Percentiles rank a stretch among this genome's conserved stretches.
These are phyloP conservation scores for Neodiprion pinetum DNA, from an alignment of 1,140 invertebrate genomes.

Conservation along the genomic window DNA sequence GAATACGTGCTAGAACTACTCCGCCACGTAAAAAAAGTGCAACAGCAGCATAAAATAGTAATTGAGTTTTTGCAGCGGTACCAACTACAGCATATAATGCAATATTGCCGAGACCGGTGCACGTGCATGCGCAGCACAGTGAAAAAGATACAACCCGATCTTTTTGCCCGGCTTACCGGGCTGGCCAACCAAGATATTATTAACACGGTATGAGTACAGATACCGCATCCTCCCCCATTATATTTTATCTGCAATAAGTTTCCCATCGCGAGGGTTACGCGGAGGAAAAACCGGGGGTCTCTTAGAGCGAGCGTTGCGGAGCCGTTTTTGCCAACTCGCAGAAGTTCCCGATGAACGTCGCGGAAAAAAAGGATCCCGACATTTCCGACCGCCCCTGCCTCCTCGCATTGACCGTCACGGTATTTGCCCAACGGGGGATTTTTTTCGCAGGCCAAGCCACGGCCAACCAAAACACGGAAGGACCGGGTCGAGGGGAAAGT, in stretches of 20 bases:
- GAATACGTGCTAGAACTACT: background rate
- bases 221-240: background rate
- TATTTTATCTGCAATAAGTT: background rate
- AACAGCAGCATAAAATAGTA: background rate
- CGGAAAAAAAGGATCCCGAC: no score
- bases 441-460: no score
- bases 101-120: no score
- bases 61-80: background rate
- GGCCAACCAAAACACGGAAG: no score
- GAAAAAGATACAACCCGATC: background rate
- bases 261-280: background rate
- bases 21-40: background rate
- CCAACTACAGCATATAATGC: no score
- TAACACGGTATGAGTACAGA: background rate
- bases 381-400: no score
- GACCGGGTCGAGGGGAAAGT: no score
- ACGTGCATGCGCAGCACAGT: background rate
- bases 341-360: no score
- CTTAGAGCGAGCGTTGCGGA: no score
- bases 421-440: no score
- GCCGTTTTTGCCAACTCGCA: no score
- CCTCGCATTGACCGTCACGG: no score
- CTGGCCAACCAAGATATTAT: background rate
- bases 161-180: background rate
- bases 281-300: background rate